These are phyloP conservation scores for Thaumetopoea pityocampa DNA, from an alignment of 1,140 invertebrate species.

Conservation along the genomic window DNA sequence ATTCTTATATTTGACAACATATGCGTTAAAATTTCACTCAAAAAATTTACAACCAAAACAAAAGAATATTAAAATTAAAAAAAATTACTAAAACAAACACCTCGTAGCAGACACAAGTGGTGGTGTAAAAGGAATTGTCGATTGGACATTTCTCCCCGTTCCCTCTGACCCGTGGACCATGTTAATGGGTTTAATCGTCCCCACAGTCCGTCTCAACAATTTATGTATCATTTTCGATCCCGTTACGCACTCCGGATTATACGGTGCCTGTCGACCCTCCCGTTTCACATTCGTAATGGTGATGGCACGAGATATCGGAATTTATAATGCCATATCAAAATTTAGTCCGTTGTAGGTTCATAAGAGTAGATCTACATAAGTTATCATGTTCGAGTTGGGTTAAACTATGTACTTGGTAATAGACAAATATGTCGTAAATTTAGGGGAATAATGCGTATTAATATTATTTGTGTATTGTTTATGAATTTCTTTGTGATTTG, in stretches of 20 bases:
- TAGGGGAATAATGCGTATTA: conserved; percentile 1
- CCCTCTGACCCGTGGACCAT: conserved; percentile 51
- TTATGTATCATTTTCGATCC: conserved; percentile 75
- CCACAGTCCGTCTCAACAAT: conserved; percentile 56
- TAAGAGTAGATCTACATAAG: conserved; percentile 4
- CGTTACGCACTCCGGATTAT: conserved; percentile 64
- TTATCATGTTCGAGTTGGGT: conserved; percentile 9
- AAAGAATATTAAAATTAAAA: too few species aligned
- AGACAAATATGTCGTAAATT: conserved; percentile 7
- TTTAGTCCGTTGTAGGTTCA: conserved; percentile 8
- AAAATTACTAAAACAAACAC: conserved; percentile 19
- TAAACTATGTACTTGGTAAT: conserved; percentile 1
- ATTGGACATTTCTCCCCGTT: conserved; percentile 54
- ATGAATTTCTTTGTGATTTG: conserved; percentile 1
- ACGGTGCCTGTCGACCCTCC: conserved; percentile 35
- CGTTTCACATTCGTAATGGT: conserved; percentile 44
- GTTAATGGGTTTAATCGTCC: conserved; percentile 72
- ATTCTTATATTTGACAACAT: too few species aligned
- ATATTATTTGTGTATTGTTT: background rate
- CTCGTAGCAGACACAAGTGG: conserved; percentile 31
- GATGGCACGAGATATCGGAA: conserved; percentile 50
- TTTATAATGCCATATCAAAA: conserved; percentile 35
- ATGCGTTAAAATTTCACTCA: too few species aligned
- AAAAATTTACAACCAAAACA: too few species aligned
- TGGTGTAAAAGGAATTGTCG: conserved; percentile 56